A percentile compares a stretch with the other conserved stretches of the same genome.
Evolutionary conservation across 2,797 vertebrate species (phyloP).

Genomic region (Anguilla obscura): DNA sequence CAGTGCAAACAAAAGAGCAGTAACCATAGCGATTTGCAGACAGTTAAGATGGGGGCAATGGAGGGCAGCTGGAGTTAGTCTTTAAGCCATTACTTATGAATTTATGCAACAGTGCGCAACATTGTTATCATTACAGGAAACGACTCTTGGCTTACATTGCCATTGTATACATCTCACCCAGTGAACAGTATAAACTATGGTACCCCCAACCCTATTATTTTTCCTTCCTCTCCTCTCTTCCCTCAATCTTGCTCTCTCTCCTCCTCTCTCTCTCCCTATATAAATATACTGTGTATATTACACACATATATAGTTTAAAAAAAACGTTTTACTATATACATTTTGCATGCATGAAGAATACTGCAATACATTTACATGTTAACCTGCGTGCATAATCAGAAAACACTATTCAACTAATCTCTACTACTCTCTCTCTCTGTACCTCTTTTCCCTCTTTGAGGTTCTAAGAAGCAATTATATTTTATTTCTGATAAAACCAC

Average conservation of each 20-base stretch:
- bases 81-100: background rate
- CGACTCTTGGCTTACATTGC: no score
- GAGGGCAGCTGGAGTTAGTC: background rate
- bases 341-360: no score
- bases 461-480: conserved; percentile 20
- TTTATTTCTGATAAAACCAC: conserved; percentile 7
- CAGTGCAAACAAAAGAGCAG: background rate
- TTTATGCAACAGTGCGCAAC: background rate
- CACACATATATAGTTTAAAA: no score
- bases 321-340: no score
- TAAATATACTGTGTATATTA: no score
- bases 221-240: background rate
- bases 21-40: background rate
- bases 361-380: no score
- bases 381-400: no score
- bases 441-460: background rate
- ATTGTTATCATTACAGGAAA: background rate
- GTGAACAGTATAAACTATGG: no score
- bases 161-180: no score
- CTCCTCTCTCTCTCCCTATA: background rate
- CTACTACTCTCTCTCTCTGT: background rate
- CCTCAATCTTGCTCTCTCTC: background rate
- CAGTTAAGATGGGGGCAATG: background rate
- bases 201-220: no score
- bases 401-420: background rate